phyloP scores from a whole-genome alignment of 2,888 invertebrate species.

The Trichogramma dendrolimi region DNA sequence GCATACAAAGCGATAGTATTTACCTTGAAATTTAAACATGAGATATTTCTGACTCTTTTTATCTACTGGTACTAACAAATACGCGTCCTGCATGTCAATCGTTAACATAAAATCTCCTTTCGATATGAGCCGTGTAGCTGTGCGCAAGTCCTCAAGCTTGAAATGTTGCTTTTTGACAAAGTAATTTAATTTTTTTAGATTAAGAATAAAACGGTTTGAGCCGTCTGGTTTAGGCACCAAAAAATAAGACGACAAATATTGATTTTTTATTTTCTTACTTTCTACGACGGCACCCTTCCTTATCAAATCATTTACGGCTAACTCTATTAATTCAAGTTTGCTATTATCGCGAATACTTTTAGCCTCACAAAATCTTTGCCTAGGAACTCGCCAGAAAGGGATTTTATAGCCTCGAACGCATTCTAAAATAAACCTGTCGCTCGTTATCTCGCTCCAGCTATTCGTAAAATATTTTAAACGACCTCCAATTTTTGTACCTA shows the following conservation, averaged over 20 bases:
- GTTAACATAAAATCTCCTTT: constrained; percentile 22
- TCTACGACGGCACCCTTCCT: constrained; percentile 11
- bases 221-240: constrained; percentile 21
- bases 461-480: constrained; percentile 13
- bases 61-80: constrained; percentile 24
- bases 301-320: neutral
- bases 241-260: constrained; percentile 25
- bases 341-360: no score
- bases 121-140: constrained; percentile 17
- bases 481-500: constrained; percentile 16
- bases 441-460: constrained; percentile 10
- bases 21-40: constrained; percentile 25
- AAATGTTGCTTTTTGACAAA: constrained; percentile 23
- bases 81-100: constrained; percentile 30
- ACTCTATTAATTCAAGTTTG: no score
- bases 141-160: constrained; percentile 25
- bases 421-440: constrained; percentile 3
- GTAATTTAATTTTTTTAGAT: constrained; percentile 23
- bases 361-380: neutral
- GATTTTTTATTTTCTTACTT: constrained; percentile 1
- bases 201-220: constrained; percentile 23
- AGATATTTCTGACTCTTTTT: constrained; percentile 23
- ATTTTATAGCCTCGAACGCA: constrained; percentile 8
- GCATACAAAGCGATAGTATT: constrained; percentile 27
- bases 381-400: no score